Base-by-base conservation (phyloP, 2,888 invertebrate species). In the Crematogaster levior region DNA sequence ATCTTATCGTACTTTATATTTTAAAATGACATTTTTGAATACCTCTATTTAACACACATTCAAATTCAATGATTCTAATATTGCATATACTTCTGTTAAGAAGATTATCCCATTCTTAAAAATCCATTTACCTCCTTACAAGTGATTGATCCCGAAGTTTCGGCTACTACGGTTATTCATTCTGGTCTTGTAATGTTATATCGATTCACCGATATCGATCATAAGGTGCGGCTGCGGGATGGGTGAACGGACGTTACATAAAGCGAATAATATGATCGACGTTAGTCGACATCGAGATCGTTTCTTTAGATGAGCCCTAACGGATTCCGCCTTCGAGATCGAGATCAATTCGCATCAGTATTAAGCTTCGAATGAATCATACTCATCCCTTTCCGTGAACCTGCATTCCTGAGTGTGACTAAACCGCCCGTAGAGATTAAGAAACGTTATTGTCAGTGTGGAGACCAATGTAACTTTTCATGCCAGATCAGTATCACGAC, bases 401-500 rank as follows among this genome's bases (percentile, higher is more conserved):
- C 74, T 77, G 84, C 70, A 77, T 84, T 77, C 48, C 48, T 72
- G 48, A 77, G 75, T 77, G 65, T 72, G 84, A 77, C 82, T 82
- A 72, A 84, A 77, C 48, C 84, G 27, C n/a, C 37, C 66, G 34
- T 24, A 37, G 53, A 53, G 81, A 81, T 81, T 74, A 74, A 81
- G 27, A 83, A 30, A 70, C 70, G 72, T 81, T 74, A 84, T 75
- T 79, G 88, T 88, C 75, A 75, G 46, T 40, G 7, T 24, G 48
- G 27, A 53, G 58, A 43, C 66, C 68, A 15, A 21, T 61, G 82
- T 88, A 80, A 85, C 85, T 85, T 88, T 82, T 84, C 85, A 74
- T 86, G 82, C 73, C 82, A 77, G 86, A 86, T 86, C 84, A 84
- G 70, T 88, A 73, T 66, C 65, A 58, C 43, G 82, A 70, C 74